phyloP scores from a whole-genome alignment of 2,113 vertebrate species.

The Dendrocopos noguchii region DNA sequence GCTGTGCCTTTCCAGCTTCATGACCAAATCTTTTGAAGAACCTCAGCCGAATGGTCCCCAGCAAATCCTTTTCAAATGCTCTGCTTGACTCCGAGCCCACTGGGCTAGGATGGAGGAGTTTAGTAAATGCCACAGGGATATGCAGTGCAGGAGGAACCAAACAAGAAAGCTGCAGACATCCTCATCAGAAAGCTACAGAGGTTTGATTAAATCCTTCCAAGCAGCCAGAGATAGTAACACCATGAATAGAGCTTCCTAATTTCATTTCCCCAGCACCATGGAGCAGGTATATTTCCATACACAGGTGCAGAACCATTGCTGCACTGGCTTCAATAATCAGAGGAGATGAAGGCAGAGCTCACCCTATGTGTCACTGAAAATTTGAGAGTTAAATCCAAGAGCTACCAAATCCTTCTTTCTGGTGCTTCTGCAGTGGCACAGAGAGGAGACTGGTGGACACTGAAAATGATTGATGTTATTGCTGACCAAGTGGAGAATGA shows the following conservation, averaged over 20 bases:
- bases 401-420: not conserved
- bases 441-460: slow-evolving; percentile 10
- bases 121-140: not conserved
- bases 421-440: not conserved
- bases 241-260: slow-evolving; percentile 15
- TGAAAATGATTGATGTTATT: slow-evolving; percentile 19
- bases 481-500: slow-evolving; percentile 50
- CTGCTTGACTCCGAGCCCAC: not conserved
- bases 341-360: not conserved
- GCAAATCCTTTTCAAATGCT: slow-evolving; percentile 2
- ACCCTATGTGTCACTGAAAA: not conserved
- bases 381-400: slow-evolving; percentile 24
- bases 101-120: not conserved
- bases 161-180: not conserved
- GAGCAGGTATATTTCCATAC: slow-evolving; percentile 1
- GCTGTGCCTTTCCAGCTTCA: slow-evolving; percentile 4
- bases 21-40: not conserved
- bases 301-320: not conserved
- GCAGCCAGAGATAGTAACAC: not conserved
- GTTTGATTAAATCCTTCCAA: slow-evolving; percentile 49
- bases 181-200: not conserved
- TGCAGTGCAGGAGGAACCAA: not conserved
- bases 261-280: not conserved
- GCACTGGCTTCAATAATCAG: not conserved
- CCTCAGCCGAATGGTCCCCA: not conserved